A percentile compares a stretch with the other conserved stretches of the same genome.
These are phyloP conservation scores for Mionectes olivaceus DNA, from an alignment of 2,797 vertebrate genomes.

Conservation along the genomic window DNA sequence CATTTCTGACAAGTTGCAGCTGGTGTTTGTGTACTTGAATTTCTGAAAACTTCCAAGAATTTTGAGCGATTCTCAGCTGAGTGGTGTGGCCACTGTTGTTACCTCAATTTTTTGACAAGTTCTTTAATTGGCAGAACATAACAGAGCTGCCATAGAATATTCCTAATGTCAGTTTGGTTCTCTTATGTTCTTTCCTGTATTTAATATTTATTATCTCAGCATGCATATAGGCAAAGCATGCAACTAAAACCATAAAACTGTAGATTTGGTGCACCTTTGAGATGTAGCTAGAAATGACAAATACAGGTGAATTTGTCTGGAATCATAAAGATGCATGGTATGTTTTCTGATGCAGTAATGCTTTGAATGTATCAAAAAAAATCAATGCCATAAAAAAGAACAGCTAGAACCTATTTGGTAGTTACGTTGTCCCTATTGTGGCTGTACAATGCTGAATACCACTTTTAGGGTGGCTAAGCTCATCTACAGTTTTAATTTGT, in stretches of 20 bases:
- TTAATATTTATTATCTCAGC: conserved; percentile 89
- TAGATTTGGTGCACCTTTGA: conserved; percentile 86
- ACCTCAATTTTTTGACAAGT: conserved; percentile 81
- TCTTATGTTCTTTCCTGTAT: conserved; percentile 81
- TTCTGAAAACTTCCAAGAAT: conserved; percentile 80
- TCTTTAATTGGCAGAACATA: conserved; percentile 73
- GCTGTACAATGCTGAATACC: conserved; percentile 17
- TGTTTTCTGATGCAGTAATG: conserved; percentile 76
- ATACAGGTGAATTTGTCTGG: conserved; percentile 79
- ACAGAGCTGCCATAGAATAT: conserved; percentile 63
- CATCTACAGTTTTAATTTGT: conserved; percentile 36
- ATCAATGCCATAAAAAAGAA: conserved; percentile 62
- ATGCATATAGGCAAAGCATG: conserved; percentile 85
- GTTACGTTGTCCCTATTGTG: conserved; percentile 44
- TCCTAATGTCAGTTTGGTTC: conserved; percentile 78
- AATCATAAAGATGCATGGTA: conserved; percentile 78
- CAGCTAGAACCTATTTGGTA: conserved; percentile 43
- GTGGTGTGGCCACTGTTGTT: conserved; percentile 82
- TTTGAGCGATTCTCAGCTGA: conserved; percentile 77
- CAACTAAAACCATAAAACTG: conserved; percentile 79
- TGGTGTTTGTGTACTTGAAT: conserved; percentile 85
- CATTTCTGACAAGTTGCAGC: conserved; percentile 75
- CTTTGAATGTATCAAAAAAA: conserved; percentile 71
- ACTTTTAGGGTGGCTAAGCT: conserved; percentile 16
- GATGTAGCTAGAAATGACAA: conserved; percentile 83